Evolutionary conservation across 2,888 invertebrate species (phyloP).

Genomic region (Polydrusus tereticollis): DNA sequence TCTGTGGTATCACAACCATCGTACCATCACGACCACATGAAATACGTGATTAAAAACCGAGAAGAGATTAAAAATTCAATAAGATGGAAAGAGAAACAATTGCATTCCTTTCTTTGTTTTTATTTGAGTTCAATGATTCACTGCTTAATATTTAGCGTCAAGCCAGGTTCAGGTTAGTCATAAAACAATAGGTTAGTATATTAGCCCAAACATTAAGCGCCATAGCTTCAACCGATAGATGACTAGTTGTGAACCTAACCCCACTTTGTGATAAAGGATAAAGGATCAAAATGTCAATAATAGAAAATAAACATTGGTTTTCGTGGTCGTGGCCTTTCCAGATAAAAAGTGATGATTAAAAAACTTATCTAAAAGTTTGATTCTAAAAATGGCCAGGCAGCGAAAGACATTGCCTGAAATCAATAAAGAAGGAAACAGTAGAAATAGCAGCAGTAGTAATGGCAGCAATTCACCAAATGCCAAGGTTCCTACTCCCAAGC

Average conservation of each 20-base stretch:
- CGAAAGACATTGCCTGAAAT: slow-evolving; percentile 39
- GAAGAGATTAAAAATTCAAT: too few relatives aligned
- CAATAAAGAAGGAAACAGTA: slow-evolving; percentile 56
- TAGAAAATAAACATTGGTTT: background rate
- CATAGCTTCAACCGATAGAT: background rate
- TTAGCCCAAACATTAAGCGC: background rate
- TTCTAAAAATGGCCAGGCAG: slow-evolving; percentile 36
- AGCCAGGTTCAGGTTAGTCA: too few relatives aligned
- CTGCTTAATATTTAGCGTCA: too few relatives aligned
- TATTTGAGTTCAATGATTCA: too few relatives aligned
- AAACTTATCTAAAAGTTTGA: background rate
- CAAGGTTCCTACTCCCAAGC: slow-evolving; percentile 52
- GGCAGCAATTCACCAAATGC: slow-evolving; percentile 61
- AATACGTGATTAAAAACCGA: background rate
- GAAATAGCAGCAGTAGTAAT: slow-evolving; percentile 66
- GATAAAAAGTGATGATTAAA: slow-evolving; percentile 5
- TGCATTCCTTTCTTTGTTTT: too few relatives aligned
- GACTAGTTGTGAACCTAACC: background rate
- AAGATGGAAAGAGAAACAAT: too few relatives aligned
- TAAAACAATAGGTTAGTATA: too few relatives aligned
- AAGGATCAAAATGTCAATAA: background rate
- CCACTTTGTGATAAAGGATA: background rate
- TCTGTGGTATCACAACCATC: too few relatives aligned
- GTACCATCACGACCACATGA: too few relatives aligned
- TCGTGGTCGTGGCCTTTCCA: background rate